phyloP scores from a whole-genome alignment of 2,888 invertebrate species.

The Eristalis intricaria region DNA sequence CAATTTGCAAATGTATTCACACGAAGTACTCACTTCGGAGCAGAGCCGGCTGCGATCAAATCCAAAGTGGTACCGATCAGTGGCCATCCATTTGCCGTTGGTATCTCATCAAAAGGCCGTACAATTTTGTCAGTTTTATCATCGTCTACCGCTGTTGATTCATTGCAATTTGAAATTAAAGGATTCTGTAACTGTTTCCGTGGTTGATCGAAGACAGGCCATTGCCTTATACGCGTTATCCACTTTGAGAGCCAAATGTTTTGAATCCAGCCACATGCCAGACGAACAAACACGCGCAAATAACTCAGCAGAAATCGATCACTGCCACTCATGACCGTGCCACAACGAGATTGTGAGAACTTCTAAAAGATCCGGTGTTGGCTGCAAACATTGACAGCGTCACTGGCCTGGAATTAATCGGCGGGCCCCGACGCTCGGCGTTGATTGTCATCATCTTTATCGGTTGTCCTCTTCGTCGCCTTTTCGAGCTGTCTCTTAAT shows the following conservation, averaged over 20 bases:
- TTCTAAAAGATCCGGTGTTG: constrained; percentile 47
- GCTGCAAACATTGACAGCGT: constrained; percentile 42
- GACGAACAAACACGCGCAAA: constrained; percentile 33
- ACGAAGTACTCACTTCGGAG: constrained; percentile 81
- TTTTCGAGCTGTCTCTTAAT: constrained; percentile 27
- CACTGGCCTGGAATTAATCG: constrained; percentile 41
- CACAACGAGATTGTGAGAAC: constrained; percentile 50
- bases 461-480: constrained; percentile 45
- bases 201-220: neutral
- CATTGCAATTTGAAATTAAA: constrained; percentile 15
- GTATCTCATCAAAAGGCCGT: constrained; percentile 80
- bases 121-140: neutral
- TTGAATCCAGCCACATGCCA: constrained; percentile 41
- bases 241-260: constrained; percentile 40
- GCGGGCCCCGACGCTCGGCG: constrained; percentile 10
- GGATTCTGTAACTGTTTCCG: constrained; percentile 18
- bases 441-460: constrained; percentile 47
- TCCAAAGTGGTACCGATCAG: constrained; percentile 83
- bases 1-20: constrained; percentile 25
- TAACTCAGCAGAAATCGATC: constrained; percentile 39
- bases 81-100: constrained; percentile 82
- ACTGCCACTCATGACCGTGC: constrained; percentile 45
- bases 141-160: neutral
- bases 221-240: constrained; percentile 3
- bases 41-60: constrained; percentile 84